Conservation (phyloP, 2,888 invertebrate species). For the Stramonita haemastoma region DNA sequence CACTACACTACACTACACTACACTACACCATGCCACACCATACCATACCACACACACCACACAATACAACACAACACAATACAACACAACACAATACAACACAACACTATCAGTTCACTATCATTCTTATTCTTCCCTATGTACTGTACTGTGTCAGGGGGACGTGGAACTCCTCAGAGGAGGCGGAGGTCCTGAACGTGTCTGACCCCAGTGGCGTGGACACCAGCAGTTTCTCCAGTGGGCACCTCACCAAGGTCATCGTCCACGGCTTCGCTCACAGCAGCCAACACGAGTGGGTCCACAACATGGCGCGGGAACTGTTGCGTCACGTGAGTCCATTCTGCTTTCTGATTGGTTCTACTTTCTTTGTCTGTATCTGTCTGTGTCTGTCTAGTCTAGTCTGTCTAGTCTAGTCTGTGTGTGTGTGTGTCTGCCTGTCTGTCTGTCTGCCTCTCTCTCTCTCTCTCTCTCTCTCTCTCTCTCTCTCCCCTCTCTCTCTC, state of each 20-base stretch:
- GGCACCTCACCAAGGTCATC: constrained; percentile 57
- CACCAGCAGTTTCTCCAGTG: constrained; percentile 52
- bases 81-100: not conserved
- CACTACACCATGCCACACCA: not conserved
- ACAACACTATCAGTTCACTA: too few relatives aligned
- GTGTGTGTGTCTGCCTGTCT: too few relatives aligned
- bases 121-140: too few relatives aligned
- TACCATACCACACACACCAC: too few relatives aligned
- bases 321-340: constrained; percentile 54
- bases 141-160: too few relatives aligned
- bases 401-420: constrained; percentile 44
- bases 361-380: too few relatives aligned
- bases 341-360: constrained; percentile 55
- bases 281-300: constrained; percentile 57
- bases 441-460: too few relatives aligned
- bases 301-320: constrained; percentile 57
- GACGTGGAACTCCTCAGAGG: not conserved
- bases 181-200: not conserved
- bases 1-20: not conserved
- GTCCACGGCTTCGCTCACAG: constrained; percentile 68
- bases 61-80: not conserved
- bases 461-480: too few relatives aligned
- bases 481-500: too few relatives aligned
- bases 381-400: too few relatives aligned
- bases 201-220: not conserved